A percentile compares a stretch with the other conserved stretches of the same genome.
These are phyloP conservation scores for Syrmaticus mikado DNA, from an alignment of 2,113 vertebrate genomes.

Conservation along the genomic window DNA sequence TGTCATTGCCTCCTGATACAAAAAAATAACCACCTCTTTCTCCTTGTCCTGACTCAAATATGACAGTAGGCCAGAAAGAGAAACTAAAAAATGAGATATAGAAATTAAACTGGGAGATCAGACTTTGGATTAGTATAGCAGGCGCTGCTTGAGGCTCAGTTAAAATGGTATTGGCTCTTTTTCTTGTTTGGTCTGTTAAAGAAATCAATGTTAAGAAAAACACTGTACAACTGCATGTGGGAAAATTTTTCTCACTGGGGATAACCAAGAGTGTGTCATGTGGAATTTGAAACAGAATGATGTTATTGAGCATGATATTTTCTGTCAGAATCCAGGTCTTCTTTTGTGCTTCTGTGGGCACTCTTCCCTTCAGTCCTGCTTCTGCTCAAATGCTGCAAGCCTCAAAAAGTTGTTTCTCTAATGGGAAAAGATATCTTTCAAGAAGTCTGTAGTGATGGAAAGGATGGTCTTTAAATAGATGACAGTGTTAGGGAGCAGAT, in stretches of 20 bases:
- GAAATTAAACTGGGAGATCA: constrained; percentile 19
- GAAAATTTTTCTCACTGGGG: not conserved
- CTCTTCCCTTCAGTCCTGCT: not conserved
- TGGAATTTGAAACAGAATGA: not conserved
- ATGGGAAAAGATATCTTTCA: not conserved
- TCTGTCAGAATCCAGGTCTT: not conserved
- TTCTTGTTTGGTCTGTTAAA: not conserved
- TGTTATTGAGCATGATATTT: not conserved
- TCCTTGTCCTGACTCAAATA: not conserved
- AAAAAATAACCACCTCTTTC: not conserved
- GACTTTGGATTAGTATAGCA: not conserved
- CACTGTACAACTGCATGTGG: not conserved
- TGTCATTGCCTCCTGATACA: not conserved
- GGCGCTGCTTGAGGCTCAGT: constrained; percentile 17
- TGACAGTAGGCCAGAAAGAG: constrained; percentile 8
- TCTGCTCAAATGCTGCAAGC: not conserved
- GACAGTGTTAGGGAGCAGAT: not conserved
- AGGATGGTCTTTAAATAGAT: not conserved
- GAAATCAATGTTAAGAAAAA: constrained; percentile 19
- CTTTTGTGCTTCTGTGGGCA: not conserved
- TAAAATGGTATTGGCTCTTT: not conserved
- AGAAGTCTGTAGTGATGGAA: not conserved
- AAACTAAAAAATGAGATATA: not conserved
- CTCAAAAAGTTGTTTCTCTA: not conserved
- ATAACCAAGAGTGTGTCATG: not conserved